Base-by-base conservation (phyloP, 2,888 invertebrate genomes). In the Eudasyphora cyanicolor region DNA sequence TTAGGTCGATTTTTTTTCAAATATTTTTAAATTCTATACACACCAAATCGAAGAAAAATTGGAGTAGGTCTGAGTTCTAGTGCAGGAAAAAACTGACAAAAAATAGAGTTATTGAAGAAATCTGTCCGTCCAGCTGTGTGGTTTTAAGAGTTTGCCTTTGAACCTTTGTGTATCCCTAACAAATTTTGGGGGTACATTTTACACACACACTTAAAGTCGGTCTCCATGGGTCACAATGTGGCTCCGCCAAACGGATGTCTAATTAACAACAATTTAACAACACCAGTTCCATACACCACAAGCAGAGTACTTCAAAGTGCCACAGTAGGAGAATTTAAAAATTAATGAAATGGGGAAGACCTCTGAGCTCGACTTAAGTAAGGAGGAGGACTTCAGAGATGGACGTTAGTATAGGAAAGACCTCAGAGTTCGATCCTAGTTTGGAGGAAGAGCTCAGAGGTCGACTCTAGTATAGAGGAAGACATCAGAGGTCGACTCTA, bases 201-300 rank as follows among this genome's bases (percentile, higher is more conserved):
- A 10, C 64, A 29, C 67, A 74, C n/a, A 14, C 42, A 67, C 45
- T 35, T 54, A 38, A 14, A 49, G 24, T 21, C 14, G n/a, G 6
- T 12, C 1, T 45, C 3, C 32, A 4, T 6, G 17, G 29, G 67
- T 42, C 27, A 14, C 12, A 14, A 12, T 7, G 62, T 24, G 12
- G 12, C 3, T 42, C 57, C 7, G 69, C 42, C 49, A 76, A 80
- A 62, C 84, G 84, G 84, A 84, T 81, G 73, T 84, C 84, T 81
- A 84, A 81, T 84, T 84, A 84, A 79, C 84, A 71, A 21, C 81
- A 81, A 81, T 76, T 76, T 84, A 79, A 78, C 75, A 76, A 67
- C 67, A 42, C 67, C 38, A 67, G 38, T 67, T 29, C 60, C 29
- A 60, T 60, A 45, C 82, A 76, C 78, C 70, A 27, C 29, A 8